Evolutionary conservation across 2,797 vertebrate genomes (phyloP).

Genomic region (Helarctos malayanus): DNA sequence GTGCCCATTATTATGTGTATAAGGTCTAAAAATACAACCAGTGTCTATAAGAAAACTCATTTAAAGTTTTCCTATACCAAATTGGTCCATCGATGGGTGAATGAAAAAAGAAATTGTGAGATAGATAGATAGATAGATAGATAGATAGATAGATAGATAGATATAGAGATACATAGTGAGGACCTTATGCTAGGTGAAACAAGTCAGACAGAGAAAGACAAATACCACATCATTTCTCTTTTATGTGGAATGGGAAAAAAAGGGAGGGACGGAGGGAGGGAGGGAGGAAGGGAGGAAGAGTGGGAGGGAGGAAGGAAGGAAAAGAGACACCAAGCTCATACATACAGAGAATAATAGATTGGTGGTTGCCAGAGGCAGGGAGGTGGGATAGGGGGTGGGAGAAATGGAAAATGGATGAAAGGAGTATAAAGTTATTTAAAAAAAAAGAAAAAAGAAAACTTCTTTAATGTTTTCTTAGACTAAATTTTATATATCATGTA

Average conservation of each 20-base stretch:
- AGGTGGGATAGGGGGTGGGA: background rate
- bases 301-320: background rate
- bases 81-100: background rate
- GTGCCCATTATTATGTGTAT: background rate
- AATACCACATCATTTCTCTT: background rate
- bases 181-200: background rate
- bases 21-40: background rate
- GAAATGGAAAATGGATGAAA: background rate
- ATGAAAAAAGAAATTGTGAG: background rate
- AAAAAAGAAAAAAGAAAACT: background rate
- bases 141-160: no score
- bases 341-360: background rate
- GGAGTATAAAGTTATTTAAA: background rate
- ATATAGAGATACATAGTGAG: background rate
- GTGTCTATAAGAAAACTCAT: background rate
- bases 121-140: background rate
- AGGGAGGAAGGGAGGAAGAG: accelerated
- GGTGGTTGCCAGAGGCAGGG: background rate
- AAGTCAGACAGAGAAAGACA: background rate
- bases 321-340: background rate
- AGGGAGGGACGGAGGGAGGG: background rate
- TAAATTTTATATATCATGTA: background rate
- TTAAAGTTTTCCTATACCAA: background rate
- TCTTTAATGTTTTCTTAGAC: background rate
- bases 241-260: background rate